phyloP scores from a whole-genome alignment of 2,797 vertebrate genomes.

The Dermochelys coriacea region DNA sequence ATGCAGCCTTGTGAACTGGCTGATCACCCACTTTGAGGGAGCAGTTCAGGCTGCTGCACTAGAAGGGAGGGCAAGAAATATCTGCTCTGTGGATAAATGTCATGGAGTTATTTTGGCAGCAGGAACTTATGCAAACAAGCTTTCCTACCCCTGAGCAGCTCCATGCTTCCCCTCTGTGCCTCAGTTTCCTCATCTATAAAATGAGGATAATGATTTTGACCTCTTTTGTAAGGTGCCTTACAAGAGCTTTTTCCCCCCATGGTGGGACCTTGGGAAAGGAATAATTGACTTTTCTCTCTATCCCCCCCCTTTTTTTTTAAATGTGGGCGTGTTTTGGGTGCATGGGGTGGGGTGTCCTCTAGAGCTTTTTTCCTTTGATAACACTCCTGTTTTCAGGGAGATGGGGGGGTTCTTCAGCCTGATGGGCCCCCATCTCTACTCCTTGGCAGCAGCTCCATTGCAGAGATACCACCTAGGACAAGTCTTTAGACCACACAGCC shows the following conservation, averaged over 20 bases:
- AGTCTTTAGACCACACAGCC: neutral
- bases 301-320: neutral
- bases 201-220: neutral
- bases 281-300: neutral
- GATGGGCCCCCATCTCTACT: neutral
- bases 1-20: neutral
- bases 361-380: neutral
- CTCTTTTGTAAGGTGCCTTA: neutral
- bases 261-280: neutral
- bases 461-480: neutral
- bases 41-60: neutral
- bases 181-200: neutral
- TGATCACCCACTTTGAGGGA: neutral
- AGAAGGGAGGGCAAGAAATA: neutral
- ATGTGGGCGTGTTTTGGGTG: neutral
- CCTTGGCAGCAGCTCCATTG: neutral
- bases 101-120: neutral
- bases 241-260: neutral
- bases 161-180: rapidly evolving
- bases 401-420: neutral
- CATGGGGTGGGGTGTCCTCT: neutral
- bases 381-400: neutral
- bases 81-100: neutral
- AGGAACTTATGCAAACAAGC: neutral
- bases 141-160: neutral